Evolutionary conservation across 2,888 invertebrate species (phyloP), one percentile per base, ranked within the genome.

Genomic region (Allacma fusca): DNA sequence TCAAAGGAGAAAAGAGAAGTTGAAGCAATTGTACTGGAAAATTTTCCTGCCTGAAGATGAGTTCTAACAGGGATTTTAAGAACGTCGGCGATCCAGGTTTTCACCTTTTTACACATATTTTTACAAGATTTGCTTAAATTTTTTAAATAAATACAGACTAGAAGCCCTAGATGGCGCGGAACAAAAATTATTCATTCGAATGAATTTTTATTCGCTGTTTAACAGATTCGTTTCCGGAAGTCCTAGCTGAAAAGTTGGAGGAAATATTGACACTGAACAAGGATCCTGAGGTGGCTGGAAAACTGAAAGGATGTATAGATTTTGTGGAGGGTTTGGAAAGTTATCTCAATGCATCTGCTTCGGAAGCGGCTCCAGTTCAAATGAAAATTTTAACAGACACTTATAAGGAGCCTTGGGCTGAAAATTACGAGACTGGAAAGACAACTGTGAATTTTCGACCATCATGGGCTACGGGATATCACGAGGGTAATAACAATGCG

Each of bases 401-500:
- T 21, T 65, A 65, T 12, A 62, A 7, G 2, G 81, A 82, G 40
- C 65, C 73, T 1, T 78, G 76, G 78, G 26, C 26, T 13, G 64
- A 69, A 5, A 7, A 67, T 57, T 16, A 24, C 12, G 13, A 72
- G 34, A 26, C 43, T 1, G 79, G 80, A 19, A 44, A 57, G 13
- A 76, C 68, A 0, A 67, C 24, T 16, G 72, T 24, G 7, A 57
- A 24, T n/a, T n/a, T n/a, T n/a, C n/a, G n/a, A n/a, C n/a, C n/a
- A n/a, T n/a, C n/a, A n/a, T n/a, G n/a, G 80, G 78, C 82, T 0
- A 80, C 75, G 73, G 80, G 81, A 24, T 70, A 77, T 26, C n/a
- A 72, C 0, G 81, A 78, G 73, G 81, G 83, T 83, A 72, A 24
- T 12, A 24, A 21, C 5, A 40, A 13, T 13, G 40, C n/a, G n/a